A percentile compares a stretch with the other conserved stretches of the same genome.
These are phyloP conservation scores for Olivierus martensii DNA, from an alignment of 1,140 invertebrate species.

Conservation along the genomic window DNA sequence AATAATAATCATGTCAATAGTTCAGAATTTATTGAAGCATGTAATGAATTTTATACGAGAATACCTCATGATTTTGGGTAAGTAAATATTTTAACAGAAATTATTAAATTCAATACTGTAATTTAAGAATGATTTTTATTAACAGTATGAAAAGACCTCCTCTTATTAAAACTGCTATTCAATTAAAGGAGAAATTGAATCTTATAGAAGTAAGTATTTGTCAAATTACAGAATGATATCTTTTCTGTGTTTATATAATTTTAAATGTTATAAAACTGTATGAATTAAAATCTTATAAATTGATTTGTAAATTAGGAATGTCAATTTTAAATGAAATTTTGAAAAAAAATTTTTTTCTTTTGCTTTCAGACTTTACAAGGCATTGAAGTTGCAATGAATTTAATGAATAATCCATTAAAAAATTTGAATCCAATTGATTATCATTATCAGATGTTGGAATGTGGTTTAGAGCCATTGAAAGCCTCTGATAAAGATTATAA, in stretches of 20 bases:
- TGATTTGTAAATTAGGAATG: too few species aligned
- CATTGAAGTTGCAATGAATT: conserved; percentile 40
- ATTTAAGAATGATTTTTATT: background rate
- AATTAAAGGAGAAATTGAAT: conserved; percentile 33
- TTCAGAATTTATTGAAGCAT: conserved; percentile 16
- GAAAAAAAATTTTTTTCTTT: background rate
- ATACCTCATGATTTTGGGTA: conserved; percentile 44
- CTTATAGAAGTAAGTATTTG: conserved; percentile 32
- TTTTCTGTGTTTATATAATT: too few species aligned
- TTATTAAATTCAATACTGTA: too few species aligned
- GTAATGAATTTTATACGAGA: conserved; percentile 42
- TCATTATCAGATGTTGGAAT: conserved; percentile 38
- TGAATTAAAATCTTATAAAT: too few species aligned
- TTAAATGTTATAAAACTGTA: too few species aligned
- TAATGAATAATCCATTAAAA: conserved; percentile 30
- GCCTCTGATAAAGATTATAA: conserved; percentile 23
- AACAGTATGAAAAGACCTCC: conserved; percentile 24
- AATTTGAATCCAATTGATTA: conserved; percentile 36
- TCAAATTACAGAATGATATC: too few species aligned
- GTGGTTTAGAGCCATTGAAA: conserved; percentile 25
- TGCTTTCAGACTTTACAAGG: conserved; percentile 33
- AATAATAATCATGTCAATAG: background rate
- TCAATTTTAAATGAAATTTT: background rate
- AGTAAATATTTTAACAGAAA: conserved; percentile 14
- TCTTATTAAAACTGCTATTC: conserved; percentile 21